A percentile compares a stretch with the other conserved stretches of the same genome.
Evolutionary conservation across 2,113 vertebrate genomes (phyloP).

Genomic region (Rhadina sibilatrix): DNA sequence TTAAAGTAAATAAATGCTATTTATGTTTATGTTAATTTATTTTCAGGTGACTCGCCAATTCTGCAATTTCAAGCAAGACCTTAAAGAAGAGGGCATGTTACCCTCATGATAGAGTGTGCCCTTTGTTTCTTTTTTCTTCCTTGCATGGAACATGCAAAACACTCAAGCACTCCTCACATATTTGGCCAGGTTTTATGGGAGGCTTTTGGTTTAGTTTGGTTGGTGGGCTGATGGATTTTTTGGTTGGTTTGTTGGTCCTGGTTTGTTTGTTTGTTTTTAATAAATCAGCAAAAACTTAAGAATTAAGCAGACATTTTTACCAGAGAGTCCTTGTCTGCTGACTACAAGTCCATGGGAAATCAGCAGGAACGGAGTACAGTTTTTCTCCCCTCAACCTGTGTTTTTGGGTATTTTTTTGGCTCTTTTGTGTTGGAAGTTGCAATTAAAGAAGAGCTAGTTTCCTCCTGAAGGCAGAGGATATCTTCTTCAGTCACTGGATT

Average conservation of each 20-base stretch:
- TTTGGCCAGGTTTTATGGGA: neutral
- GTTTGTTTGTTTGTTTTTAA: neutral
- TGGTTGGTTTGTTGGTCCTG: neutral
- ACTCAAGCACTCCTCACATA: neutral
- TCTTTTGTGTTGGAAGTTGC: neutral
- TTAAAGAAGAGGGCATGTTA: neutral
- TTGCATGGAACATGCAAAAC: neutral
- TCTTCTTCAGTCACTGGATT: neutral
- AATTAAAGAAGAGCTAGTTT: neutral
- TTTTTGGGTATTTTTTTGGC: neutral
- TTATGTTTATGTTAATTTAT: neutral
- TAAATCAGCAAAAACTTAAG: neutral
- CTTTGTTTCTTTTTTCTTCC: neutral
- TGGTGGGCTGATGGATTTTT: neutral
- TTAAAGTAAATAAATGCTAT: neutral
- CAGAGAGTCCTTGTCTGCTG: neutral
- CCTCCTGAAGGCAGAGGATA: neutral
- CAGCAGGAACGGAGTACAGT: neutral
- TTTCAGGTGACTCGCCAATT: neutral
- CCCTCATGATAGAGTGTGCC: neutral
- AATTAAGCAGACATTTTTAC: neutral
- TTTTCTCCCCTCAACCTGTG: neutral
- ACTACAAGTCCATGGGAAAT: neutral
- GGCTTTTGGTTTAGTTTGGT: neutral
- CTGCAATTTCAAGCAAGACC: neutral